These are phyloP conservation scores for Chironomus riparius DNA, from an alignment of 2,888 invertebrate genomes.

Conservation along the genomic window DNA sequence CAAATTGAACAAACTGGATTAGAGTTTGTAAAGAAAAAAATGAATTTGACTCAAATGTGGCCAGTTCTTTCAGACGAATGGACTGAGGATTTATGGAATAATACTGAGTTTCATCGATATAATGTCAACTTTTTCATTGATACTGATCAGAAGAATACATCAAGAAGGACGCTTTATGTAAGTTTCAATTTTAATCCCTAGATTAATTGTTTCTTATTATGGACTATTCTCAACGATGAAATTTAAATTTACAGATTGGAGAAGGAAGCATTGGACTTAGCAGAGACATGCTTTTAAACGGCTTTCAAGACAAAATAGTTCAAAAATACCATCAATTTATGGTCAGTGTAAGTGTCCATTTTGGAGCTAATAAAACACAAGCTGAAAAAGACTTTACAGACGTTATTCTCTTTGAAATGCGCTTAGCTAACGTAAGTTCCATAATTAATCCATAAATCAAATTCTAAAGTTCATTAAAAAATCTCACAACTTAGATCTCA, in stretches of 20 bases:
- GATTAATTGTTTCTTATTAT: too few relatives aligned
- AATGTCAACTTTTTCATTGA: slow-evolving; percentile 23
- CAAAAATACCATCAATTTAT: slow-evolving; percentile 31
- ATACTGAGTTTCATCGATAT: slow-evolving; percentile 5
- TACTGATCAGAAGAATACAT: slow-evolving; percentile 6
- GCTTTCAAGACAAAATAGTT: slow-evolving; percentile 28
- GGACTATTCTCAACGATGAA: too few relatives aligned
- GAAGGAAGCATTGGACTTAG: slow-evolving; percentile 28
- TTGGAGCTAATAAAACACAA: slow-evolving; percentile 30
- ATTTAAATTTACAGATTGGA: slow-evolving; percentile 28
- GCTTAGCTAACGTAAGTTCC: slow-evolving; percentile 30
- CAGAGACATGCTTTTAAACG: slow-evolving; percentile 29
- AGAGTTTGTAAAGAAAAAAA: neutral
- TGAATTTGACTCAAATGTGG: slow-evolving; percentile 14
- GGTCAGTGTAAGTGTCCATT: slow-evolving; percentile 31
- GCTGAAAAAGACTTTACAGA: slow-evolving; percentile 31
- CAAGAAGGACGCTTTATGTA: slow-evolving; percentile 2
- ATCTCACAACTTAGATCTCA: slow-evolving; percentile 32
- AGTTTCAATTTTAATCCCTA: neutral
- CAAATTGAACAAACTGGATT: slow-evolving; percentile 6
- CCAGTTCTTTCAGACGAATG: slow-evolving; percentile 4
- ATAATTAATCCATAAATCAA: neutral
- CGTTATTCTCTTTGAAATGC: slow-evolving; percentile 31
- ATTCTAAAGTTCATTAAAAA: too few relatives aligned
- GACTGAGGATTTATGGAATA: neutral